Base-by-base conservation (phyloP, 2,888 invertebrate genomes). In the Acronicta leporina region DNA sequence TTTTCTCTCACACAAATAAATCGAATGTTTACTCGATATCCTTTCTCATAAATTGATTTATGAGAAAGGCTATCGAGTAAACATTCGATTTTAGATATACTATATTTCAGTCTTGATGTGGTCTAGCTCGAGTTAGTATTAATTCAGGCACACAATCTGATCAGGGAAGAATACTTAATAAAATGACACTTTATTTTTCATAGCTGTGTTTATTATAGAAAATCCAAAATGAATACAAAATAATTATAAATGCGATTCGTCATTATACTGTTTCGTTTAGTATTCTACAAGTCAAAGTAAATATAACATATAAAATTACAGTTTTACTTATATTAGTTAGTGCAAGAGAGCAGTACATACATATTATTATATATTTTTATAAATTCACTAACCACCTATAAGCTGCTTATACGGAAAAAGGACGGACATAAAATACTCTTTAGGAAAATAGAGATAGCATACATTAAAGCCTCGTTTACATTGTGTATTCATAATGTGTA, bases 181-280 rank as follows among this genome's bases (percentile, higher is more conserved):
- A 68, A 53, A 33, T 33, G 4, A 3, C 33, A 11, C 11, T 33
- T 10, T 5, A 1, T 20, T 55, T 58, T 53, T 48, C 55, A 58
- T 60, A 61, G 58, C 62, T 68, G 51, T 44, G 48, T 76, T 76
- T 76, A 76, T 61, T 74, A 56, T 41, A 63, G 27, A 68, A 63
- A 56, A 72, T 54, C 40, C 53, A 50, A 68, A 63, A 62, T 52
- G 43, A 63, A 56, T 63, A 55, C 20, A 70, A 62, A 65, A 56
- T 68, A 64, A 61, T 52, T 15, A 63, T 74, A 77, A 77, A 76
- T 75, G 76, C 76, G 53, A 65, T 65, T 62, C 58, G 65, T 73
- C 66, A 66, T 63, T 52, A 63, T 61, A 73, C 48, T 69, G 56
- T 70, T 62, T 63, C 33, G 57, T 52, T 49, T 47, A 69, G 51